phyloP scores from a whole-genome alignment of 2,797 vertebrate species.

The Schizopygopsis malacanthus region DNA sequence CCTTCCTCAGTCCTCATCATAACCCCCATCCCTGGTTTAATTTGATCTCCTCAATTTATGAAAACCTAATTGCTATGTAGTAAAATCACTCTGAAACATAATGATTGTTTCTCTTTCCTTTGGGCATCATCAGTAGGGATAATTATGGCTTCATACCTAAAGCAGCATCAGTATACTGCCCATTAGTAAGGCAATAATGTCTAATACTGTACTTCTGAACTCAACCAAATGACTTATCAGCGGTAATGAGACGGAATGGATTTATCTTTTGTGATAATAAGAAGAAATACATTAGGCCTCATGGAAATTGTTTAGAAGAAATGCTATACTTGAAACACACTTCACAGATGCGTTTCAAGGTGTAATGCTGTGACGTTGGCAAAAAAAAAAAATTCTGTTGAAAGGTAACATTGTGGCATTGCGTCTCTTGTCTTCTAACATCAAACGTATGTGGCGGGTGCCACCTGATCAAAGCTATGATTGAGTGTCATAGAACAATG shows the following conservation, averaged over 20 bases:
- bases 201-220: conserved; percentile 68
- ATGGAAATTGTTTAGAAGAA: conserved; percentile 46
- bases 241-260: conserved; percentile 72
- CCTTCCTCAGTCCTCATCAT: neutral
- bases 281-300: conserved; percentile 54
- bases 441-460: conserved; percentile 44
- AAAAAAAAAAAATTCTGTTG: conserved; percentile 37
- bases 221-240: conserved; percentile 64
- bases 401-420: conserved; percentile 23
- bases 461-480: conserved; percentile 48
- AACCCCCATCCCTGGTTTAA: conserved; percentile 13
- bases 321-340: conserved; percentile 51
- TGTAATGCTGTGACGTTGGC: conserved; percentile 27
- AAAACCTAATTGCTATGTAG: conserved; percentile 46
- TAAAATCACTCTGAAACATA: conserved; percentile 51
- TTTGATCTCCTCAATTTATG: conserved; percentile 35
- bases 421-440: conserved; percentile 35
- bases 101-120: conserved; percentile 65
- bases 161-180: conserved; percentile 72
- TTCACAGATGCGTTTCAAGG: conserved; percentile 29
- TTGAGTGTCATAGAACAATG: conserved; percentile 33
- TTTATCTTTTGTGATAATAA: conserved; percentile 65
- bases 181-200: conserved; percentile 75
- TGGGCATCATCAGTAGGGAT: conserved; percentile 54
- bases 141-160: conserved; percentile 66